Evolutionary conservation across 2,888 invertebrate species (phyloP).

Genomic region (Aphidius colemani): DNA sequence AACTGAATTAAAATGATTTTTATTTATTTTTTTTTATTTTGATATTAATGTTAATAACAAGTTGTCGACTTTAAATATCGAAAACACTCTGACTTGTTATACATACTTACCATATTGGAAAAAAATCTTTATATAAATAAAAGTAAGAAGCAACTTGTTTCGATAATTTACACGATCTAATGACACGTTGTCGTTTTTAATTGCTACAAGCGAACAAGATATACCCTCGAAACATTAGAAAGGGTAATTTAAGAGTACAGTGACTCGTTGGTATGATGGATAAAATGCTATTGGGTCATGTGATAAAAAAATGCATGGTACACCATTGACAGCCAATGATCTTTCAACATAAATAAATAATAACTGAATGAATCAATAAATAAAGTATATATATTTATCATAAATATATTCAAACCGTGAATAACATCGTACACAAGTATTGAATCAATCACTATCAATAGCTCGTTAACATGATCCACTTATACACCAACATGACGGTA

Average conservation of each 20-base stretch:
- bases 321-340: too few species aligned
- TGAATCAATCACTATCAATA: constrained; percentile 31
- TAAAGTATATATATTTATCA: too few species aligned
- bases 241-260: constrained; percentile 4
- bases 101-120: neutral
- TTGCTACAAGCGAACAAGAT: constrained; percentile 15
- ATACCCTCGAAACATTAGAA: constrained; percentile 24
- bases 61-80: too few species aligned
- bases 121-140: neutral
- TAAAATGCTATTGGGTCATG: too few species aligned
- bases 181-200: constrained; percentile 32
- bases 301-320: too few species aligned
- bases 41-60: too few species aligned
- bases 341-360: too few species aligned
- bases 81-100: neutral
- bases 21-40: too few species aligned
- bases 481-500: too few species aligned
- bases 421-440: constrained; percentile 24
- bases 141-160: constrained; percentile 24
- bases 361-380: too few species aligned
- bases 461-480: neutral
- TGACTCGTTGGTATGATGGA: too few species aligned
- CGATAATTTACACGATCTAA: constrained; percentile 27
- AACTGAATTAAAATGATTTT: too few species aligned
- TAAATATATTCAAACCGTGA: neutral